These are phyloP conservation scores for Papilio demoleus DNA, from an alignment of 2,888 invertebrate genomes.

Conservation along the genomic window DNA sequence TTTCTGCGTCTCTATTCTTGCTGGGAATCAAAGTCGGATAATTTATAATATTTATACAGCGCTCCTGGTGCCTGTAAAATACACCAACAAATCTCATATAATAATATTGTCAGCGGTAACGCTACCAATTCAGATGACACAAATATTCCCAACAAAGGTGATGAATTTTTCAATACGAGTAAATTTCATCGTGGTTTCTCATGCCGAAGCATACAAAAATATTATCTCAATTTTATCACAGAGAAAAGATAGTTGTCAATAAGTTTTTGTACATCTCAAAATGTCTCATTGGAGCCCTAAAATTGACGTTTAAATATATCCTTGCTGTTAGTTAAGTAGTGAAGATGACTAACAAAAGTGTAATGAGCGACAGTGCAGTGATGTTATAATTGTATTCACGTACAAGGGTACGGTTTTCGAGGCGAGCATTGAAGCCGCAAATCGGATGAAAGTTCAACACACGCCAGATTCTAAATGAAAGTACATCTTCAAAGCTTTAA, in stretches of 20 bases:
- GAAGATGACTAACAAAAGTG: conserved; percentile 9
- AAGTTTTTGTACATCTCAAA: neutral
- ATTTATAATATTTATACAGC: no score
- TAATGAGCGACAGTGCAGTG: neutral
- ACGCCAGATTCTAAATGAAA: conserved; percentile 41
- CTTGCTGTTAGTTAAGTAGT: neutral
- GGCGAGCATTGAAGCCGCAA: conserved; percentile 24
- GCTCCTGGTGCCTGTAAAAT: no score
- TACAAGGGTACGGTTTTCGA: neutral
- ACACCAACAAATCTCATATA: no score
- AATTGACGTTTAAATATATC: no score
- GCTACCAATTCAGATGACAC: no score
- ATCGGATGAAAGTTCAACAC: conserved; percentile 41
- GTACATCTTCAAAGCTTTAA: conserved; percentile 48
- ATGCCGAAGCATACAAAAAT: neutral
- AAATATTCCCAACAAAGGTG: no score
- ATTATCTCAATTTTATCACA: neutral
- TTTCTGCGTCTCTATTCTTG: no score
- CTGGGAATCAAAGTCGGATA: no score
- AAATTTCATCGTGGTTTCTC: neutral
- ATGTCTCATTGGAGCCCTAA: no score
- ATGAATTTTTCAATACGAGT: neutral
- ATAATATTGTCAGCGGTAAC: no score
- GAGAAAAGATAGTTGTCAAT: neutral
- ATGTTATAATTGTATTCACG: no score